These are phyloP conservation scores for Ectropis grisescens DNA, from an alignment of 1,140 invertebrate genomes.

Conservation along the genomic window DNA sequence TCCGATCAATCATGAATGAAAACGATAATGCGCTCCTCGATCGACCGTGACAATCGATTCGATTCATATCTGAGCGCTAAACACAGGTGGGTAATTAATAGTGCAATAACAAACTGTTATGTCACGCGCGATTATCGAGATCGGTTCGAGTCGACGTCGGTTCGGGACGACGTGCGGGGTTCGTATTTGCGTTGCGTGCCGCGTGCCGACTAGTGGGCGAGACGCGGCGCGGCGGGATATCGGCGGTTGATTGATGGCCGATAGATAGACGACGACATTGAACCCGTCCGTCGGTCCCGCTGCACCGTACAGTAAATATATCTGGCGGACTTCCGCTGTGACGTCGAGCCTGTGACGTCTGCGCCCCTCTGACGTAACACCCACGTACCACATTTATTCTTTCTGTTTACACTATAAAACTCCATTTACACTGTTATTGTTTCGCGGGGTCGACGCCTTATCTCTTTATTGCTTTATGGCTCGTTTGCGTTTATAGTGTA, in stretches of 20 bases:
- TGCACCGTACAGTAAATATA: constrained; percentile 41
- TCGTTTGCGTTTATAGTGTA: constrained; percentile 13
- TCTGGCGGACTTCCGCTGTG: constrained; percentile 57
- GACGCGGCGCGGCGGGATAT: constrained; percentile 5
- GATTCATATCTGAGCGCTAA: constrained; percentile 8
- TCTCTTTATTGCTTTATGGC: constrained; percentile 46
- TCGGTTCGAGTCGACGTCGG: neutral
- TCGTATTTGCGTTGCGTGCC: neutral
- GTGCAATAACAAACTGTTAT: constrained; percentile 10
- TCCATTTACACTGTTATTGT: constrained; percentile 59
- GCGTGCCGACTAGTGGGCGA: neutral
- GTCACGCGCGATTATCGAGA: neutral
- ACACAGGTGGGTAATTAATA: neutral
- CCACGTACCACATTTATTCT: constrained; percentile 42
- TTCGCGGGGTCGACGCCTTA: constrained; percentile 48
- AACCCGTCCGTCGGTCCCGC: constrained; percentile 28
- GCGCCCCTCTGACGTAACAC: constrained; percentile 40
- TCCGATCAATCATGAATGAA: constrained; percentile 33
- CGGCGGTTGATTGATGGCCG: constrained; percentile 53
- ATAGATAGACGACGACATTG: constrained; percentile 61
- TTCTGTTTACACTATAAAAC: constrained; percentile 65
- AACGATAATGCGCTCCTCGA: constrained; percentile 21
- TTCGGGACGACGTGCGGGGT: neutral
- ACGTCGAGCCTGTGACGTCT: constrained; percentile 44
- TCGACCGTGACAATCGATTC: constrained; percentile 17